Percentiles rank a stretch among this genome's conserved stretches.
phyloP scores from a whole-genome alignment of 2,888 invertebrate species.

The Orchesellides sinensis region DNA sequence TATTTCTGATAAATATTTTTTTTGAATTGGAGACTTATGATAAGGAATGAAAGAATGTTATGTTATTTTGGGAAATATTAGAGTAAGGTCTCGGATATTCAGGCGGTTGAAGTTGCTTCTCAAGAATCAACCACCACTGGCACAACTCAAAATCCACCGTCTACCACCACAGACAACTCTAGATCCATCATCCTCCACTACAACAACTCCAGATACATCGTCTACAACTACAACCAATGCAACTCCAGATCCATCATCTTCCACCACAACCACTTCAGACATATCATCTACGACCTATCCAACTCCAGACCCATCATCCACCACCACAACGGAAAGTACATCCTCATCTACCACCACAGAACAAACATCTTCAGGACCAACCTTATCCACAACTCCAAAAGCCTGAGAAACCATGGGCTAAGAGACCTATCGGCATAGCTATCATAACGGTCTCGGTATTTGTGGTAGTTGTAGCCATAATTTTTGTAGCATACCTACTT shows the following conservation, averaged over 20 bases:
- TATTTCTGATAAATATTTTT: neutral
- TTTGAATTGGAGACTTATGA: neutral
- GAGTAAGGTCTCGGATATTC: constrained; percentile 23
- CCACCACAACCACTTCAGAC: neutral
- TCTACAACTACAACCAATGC: no score
- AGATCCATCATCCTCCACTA: neutral
- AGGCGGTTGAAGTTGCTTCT: neutral
- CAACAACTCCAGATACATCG: neutral
- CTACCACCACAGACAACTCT: neutral
- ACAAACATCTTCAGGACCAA: neutral
- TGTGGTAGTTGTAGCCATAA: neutral
- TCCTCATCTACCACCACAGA: neutral
- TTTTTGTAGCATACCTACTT: neutral
- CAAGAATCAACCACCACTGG: neutral
- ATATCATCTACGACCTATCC: constrained; percentile 10
- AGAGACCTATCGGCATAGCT: constrained; percentile 38
- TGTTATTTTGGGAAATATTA: neutral
- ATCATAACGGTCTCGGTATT: constrained; percentile 26
- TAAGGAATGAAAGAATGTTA: neutral
- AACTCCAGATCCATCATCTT: neutral
- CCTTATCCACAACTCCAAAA: neutral
- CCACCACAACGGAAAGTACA: neutral
- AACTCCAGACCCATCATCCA: neutral
- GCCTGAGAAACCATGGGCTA: constrained; percentile 28
- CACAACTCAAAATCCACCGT: neutral